phyloP scores from a whole-genome alignment of 2,888 invertebrate genomes.

The Drosophila merina region DNA sequence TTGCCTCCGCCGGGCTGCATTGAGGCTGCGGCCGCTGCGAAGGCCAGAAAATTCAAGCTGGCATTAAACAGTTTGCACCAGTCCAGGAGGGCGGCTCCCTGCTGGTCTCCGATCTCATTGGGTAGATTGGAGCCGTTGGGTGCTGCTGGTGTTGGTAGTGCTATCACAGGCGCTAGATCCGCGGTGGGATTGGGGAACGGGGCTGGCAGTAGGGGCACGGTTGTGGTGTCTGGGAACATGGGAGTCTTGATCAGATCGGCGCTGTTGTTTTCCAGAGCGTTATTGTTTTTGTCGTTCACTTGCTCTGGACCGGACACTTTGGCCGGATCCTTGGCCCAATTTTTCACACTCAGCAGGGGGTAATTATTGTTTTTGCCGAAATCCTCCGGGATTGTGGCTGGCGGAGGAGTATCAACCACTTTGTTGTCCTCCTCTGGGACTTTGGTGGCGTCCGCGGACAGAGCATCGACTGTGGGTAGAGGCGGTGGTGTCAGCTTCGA shows the following conservation, averaged over 20 bases:
- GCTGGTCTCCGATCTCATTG: constrained; percentile 35
- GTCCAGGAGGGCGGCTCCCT: constrained; percentile 86
- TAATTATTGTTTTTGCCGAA: constrained; percentile 54
- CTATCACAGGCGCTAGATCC: constrained; percentile 47
- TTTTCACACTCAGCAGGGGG: constrained; percentile 79
- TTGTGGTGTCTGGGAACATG: constrained; percentile 21
- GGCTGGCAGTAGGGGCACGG: constrained; percentile 34
- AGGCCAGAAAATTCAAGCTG: constrained; percentile 76
- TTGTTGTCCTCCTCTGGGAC: constrained; percentile 37
- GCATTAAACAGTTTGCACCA: constrained; percentile 90
- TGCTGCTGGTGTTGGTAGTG: constrained; percentile 12
- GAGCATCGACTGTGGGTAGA: constrained; percentile 5
- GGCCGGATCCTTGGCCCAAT: constrained; percentile 80
- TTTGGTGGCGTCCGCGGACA: constrained; percentile 15
- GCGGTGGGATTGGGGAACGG: constrained; percentile 58
- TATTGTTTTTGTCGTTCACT: constrained; percentile 70
- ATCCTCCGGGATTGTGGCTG: constrained; percentile 13
- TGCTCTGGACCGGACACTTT: constrained; percentile 39
- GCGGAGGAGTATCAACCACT: constrained; percentile 3
- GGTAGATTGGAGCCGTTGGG: constrained; percentile 12
- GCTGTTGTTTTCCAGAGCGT: constrained; percentile 49
- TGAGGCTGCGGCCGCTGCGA: constrained; percentile 76
- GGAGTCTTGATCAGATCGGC: constrained; percentile 14
- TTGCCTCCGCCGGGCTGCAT: constrained; percentile 57
- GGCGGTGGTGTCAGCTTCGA: constrained; percentile 61